Percentiles rank a stretch among this genome's conserved stretches.
Conservation (phyloP, 2,888 invertebrate species). For the Philhelius pedissequus region DNA sequence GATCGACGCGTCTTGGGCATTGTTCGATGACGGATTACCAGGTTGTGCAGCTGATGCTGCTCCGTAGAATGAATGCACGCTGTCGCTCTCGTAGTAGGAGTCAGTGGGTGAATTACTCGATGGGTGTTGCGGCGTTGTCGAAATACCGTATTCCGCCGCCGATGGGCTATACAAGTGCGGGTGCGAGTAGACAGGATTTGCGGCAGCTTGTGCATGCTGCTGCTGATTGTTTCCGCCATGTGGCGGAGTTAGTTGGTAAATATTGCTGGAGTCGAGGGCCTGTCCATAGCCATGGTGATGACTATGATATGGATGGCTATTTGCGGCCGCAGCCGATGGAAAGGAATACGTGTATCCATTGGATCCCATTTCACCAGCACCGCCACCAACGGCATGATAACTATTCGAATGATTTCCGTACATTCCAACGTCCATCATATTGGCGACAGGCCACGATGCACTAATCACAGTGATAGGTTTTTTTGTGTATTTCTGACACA, state of each 20-base stretch:
- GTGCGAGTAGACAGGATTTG: constrained; percentile 75
- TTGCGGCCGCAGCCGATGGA: constrained; percentile 72
- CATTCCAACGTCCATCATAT: constrained; percentile 80
- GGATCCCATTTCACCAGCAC: constrained; percentile 70
- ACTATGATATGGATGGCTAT: constrained; percentile 72
- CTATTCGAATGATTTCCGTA: constrained; percentile 78
- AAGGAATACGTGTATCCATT: constrained; percentile 75
- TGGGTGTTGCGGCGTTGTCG: constrained; percentile 75
- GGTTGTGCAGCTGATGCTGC: constrained; percentile 74
- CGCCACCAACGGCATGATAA: constrained; percentile 72
- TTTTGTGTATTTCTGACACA: not conserved
- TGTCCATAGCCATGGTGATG: constrained; percentile 72
- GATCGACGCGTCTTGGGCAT: constrained; percentile 81
- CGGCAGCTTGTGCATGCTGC: constrained; percentile 70
- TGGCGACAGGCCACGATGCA: constrained; percentile 71
- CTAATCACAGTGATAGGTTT: constrained; percentile 44
- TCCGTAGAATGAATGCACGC: constrained; percentile 76
- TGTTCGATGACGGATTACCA: constrained; percentile 69
- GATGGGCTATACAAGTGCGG: constrained; percentile 78
- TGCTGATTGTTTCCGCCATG: constrained; percentile 68
- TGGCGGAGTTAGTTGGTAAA: constrained; percentile 70
- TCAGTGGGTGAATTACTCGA: constrained; percentile 77
- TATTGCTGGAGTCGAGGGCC: constrained; percentile 70
- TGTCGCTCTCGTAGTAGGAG: constrained; percentile 77
- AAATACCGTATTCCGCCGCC: constrained; percentile 77